Conservation (phyloP, 2,888 invertebrate genomes). For the Uloborus plumipes region DNA sequence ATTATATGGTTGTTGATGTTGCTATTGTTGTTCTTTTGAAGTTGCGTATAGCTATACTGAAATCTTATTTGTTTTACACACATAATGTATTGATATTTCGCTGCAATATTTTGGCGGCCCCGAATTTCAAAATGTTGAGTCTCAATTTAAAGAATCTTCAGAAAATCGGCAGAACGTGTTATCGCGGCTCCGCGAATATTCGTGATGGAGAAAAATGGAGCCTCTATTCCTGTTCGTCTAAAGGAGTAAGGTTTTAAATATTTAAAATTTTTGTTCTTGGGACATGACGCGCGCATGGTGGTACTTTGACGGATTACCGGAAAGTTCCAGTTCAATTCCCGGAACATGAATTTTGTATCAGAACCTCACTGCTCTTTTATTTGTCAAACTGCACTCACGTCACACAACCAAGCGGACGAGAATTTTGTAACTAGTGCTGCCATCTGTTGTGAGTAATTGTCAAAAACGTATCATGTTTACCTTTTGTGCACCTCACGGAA, state of each 20-base stretch:
- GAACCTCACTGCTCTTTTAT: constrained; percentile 11
- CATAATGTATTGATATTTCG: background rate
- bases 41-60: too few species aligned
- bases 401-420: background rate
- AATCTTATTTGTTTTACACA: too few species aligned
- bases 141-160: constrained; percentile 30
- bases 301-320: constrained; percentile 52
- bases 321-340: constrained; percentile 38
- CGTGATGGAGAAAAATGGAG: constrained; percentile 42
- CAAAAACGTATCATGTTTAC: too few species aligned
- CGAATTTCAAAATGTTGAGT: constrained; percentile 1
- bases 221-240: constrained; percentile 12
- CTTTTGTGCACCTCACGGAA: too few species aligned
- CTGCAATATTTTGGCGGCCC: constrained; percentile 25
- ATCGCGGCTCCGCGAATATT: constrained; percentile 3
- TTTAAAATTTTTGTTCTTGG: constrained; percentile 56
- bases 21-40: too few species aligned
- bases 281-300: constrained; percentile 27
- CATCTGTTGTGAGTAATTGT: constrained; percentile 15
- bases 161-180: constrained; percentile 28
- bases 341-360: constrained; percentile 42
- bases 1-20: too few species aligned
- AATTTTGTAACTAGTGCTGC: constrained; percentile 28
- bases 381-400: constrained; percentile 16
- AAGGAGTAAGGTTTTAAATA: constrained; percentile 36